These are phyloP conservation scores for Cryptus armator DNA, from an alignment of 2,888 invertebrate species.

Conservation along the genomic window DNA sequence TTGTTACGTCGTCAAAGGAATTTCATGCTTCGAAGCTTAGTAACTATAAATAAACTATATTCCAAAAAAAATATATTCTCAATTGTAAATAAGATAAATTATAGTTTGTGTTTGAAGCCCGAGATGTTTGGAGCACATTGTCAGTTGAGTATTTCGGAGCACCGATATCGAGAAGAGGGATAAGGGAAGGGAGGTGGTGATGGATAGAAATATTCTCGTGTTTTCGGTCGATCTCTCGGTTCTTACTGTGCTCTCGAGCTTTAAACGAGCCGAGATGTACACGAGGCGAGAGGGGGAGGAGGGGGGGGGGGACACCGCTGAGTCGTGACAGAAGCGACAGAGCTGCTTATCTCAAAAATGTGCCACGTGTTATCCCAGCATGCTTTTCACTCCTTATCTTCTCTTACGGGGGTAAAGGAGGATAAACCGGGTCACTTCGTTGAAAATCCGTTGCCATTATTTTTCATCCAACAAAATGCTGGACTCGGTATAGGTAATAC, in stretches of 20 bases:
- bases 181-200: not conserved
- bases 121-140: not conserved
- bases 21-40: too few relatives aligned
- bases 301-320: slow-evolving; percentile 21
- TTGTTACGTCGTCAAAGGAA: not conserved
- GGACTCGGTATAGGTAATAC: too few relatives aligned
- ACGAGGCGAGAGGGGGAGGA: not conserved
- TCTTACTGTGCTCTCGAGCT: slow-evolving; percentile 26
- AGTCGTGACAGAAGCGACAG: slow-evolving; percentile 26
- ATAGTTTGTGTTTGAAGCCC: not conserved
- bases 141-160: not conserved
- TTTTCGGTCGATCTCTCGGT: slow-evolving; percentile 3
- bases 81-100: not conserved
- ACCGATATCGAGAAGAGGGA: slow-evolving; percentile 4
- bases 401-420: not conserved
- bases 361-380: slow-evolving; percentile 70
- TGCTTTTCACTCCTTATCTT: slow-evolving; percentile 63
- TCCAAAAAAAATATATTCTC: not conserved
- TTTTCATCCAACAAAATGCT: too few relatives aligned
- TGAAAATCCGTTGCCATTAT: too few relatives aligned
- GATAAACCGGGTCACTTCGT: too few relatives aligned
- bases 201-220: not conserved
- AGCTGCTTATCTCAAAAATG: slow-evolving; percentile 69
- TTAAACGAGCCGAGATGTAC: slow-evolving; percentile 22
- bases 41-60: not conserved